phyloP scores from a whole-genome alignment of 1,140 invertebrate species.

The Zaprionus davidi region DNA sequence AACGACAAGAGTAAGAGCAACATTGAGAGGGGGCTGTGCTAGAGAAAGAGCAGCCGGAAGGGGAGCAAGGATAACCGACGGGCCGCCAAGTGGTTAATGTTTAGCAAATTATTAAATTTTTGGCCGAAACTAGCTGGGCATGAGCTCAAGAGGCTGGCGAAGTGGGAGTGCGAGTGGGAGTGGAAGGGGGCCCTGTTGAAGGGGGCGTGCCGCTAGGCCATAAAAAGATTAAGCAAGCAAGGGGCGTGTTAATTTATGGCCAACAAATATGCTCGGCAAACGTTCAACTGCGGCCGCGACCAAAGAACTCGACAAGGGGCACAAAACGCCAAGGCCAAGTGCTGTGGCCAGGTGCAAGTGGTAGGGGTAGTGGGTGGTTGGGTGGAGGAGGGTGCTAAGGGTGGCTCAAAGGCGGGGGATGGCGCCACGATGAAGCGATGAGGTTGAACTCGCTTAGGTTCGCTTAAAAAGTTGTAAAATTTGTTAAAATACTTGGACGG shows the following conservation, averaged over 20 bases:
- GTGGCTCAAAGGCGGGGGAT: slow-evolving; percentile 2
- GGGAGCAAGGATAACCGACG: slow-evolving; percentile 32
- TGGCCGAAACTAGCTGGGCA: slow-evolving; percentile 11
- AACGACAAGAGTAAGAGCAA: neutral
- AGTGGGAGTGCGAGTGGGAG: neutral
- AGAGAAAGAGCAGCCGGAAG: neutral
- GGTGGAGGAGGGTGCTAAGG: neutral
- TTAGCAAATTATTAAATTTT: slow-evolving; percentile 75
- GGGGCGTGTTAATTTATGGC: slow-evolving; percentile 73
- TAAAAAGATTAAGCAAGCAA: slow-evolving; percentile 72
- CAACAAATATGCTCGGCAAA: slow-evolving; percentile 71
- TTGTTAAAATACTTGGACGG: slow-evolving; percentile 68
- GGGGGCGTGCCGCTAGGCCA: slow-evolving; percentile 42
- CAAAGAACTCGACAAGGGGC: slow-evolving; percentile 19
- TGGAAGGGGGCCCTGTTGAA: neutral
- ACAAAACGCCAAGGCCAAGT: slow-evolving; percentile 55
- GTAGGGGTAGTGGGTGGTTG: neutral
- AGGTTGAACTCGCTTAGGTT: slow-evolving; percentile 40
- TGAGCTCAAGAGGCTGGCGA: neutral
- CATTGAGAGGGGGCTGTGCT: neutral
- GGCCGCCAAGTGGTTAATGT: slow-evolving; percentile 69
- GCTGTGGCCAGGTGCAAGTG: neutral
- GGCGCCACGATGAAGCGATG: slow-evolving; percentile 3
- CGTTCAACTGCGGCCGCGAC: slow-evolving; percentile 32
- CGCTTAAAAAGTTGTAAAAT: slow-evolving; percentile 75